Evolutionary conservation across 2,113 vertebrate genomes (phyloP).

Genomic region (Pteruthius melanotis): DNA sequence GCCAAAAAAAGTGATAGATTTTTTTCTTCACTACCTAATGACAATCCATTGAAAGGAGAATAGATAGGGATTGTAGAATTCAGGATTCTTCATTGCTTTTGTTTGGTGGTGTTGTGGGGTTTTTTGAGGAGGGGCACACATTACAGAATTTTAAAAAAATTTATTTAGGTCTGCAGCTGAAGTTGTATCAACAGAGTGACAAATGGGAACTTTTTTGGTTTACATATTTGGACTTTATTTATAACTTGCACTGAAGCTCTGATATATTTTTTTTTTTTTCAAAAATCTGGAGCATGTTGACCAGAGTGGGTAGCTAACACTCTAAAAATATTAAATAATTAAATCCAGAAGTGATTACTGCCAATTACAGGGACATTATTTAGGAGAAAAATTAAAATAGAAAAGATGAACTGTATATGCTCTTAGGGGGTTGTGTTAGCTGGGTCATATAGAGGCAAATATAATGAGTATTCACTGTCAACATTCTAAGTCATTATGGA

Average conservation of each 20-base stretch:
- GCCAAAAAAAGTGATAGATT: neutral
- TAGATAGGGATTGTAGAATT: neutral
- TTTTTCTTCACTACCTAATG: neutral
- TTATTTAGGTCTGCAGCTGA: neutral
- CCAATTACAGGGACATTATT: neutral
- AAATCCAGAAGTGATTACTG: neutral
- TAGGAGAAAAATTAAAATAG: neutral
- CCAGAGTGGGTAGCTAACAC: neutral
- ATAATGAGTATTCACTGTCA: neutral
- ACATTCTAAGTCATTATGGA: neutral
- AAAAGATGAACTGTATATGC: neutral
- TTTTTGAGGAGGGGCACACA: neutral
- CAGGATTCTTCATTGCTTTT: neutral
- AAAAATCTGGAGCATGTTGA: neutral
- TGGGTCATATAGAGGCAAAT: neutral
- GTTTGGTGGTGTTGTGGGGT: rapidly evolving
- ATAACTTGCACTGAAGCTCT: neutral
- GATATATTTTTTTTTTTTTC: neutral
- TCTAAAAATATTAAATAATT: neutral
- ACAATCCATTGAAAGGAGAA: neutral
- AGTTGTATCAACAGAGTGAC: neutral
- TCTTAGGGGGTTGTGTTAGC: neutral
- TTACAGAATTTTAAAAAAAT: neutral
- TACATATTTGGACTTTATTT: neutral
- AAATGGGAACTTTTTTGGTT: neutral